A percentile compares a stretch with the other conserved stretches of the same genome.
These are phyloP conservation scores for Drosophila leonis DNA, from an alignment of 2,888 invertebrate genomes.

Conservation along the genomic window DNA sequence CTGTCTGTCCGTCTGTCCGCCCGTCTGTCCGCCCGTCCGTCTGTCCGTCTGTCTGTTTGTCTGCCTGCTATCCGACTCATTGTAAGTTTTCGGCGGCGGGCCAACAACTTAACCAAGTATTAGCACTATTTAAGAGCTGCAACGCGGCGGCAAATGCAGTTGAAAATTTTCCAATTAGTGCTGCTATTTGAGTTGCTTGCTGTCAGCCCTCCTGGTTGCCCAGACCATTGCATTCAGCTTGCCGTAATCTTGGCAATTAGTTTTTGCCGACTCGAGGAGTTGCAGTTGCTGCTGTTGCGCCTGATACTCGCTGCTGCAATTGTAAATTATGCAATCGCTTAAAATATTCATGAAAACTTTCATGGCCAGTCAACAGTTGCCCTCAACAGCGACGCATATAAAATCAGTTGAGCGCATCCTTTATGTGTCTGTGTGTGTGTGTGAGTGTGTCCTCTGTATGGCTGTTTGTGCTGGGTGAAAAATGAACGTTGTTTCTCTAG, in stretches of 20 bases:
- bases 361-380: constrained; percentile 46
- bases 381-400: constrained; percentile 12
- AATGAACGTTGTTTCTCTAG: constrained; percentile 47
- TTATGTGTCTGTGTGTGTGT: constrained; percentile 7
- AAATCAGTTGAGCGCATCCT: constrained; percentile 41
- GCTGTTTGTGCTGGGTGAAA: constrained; percentile 33
- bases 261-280: constrained; percentile 34
- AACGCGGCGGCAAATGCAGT: constrained; percentile 28
- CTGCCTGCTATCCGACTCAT: constrained; percentile 5
- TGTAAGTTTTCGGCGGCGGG: constrained; percentile 44
- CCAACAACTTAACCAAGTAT: constrained; percentile 52
- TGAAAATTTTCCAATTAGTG: constrained; percentile 69
- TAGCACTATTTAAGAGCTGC: constrained; percentile 53
- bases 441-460: not conserved
- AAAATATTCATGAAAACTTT: constrained; percentile 58
- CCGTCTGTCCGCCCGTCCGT: constrained; percentile 13
- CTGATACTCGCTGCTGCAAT: constrained; percentile 18
- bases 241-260: constrained; percentile 50
- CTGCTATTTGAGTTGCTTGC: constrained; percentile 35
- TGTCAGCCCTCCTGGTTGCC: not conserved
- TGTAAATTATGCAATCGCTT: constrained; percentile 51
- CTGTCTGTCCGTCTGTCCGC: constrained; percentile 7
- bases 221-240: constrained; percentile 29
- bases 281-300: constrained; percentile 5
- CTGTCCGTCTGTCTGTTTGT: constrained; percentile 9